A percentile compares a stretch with the other conserved stretches of the same genome.
These are phyloP conservation scores for Clistopyga incitator DNA, from an alignment of 2,888 invertebrate species.

Conservation along the genomic window DNA sequence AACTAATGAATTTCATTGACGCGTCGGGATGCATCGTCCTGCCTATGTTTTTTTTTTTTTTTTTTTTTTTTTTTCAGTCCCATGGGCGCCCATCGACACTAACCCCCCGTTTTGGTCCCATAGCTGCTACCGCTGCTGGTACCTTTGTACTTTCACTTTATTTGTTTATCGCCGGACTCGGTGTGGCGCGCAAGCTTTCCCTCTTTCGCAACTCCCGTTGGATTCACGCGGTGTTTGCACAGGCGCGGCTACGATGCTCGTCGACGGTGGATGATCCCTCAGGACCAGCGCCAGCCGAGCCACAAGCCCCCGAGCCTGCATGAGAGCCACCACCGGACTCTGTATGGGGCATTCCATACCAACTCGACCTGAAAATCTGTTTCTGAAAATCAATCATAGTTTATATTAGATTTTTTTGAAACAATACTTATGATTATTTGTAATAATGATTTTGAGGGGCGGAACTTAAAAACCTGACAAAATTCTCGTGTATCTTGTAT, in stretches of 20 bases:
- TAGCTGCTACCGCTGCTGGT: constrained; percentile 22
- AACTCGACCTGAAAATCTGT: too few relatives aligned
- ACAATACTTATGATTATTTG: too few relatives aligned
- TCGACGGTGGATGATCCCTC: constrained; percentile 67
- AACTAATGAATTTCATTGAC: constrained; percentile 67
- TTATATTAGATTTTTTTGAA: too few relatives aligned
- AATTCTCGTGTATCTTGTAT: too few relatives aligned
- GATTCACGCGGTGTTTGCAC: constrained; percentile 67
- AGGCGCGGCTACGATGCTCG: constrained; percentile 60
- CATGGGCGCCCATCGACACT: constrained; percentile 39
- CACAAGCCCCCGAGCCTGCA: constrained; percentile 32
- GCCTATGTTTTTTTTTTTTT: constrained; percentile 55
- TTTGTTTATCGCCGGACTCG: constrained; percentile 60
- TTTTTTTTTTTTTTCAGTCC: constrained; percentile 63
- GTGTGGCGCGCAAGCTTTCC: constrained; percentile 43
- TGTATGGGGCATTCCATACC: neutral
- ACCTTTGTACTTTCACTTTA: constrained; percentile 66
- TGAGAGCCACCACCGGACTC: constrained; percentile 49
- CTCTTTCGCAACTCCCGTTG: constrained; percentile 60
- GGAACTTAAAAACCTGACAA: too few relatives aligned
- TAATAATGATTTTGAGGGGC: too few relatives aligned
- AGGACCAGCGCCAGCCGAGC: constrained; percentile 42
- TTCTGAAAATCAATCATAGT: too few relatives aligned
- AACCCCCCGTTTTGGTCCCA: neutral
- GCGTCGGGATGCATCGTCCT: constrained; percentile 35